phyloP scores from a whole-genome alignment of 2,797 vertebrate species.

The Pogoniulus pusillus region DNA sequence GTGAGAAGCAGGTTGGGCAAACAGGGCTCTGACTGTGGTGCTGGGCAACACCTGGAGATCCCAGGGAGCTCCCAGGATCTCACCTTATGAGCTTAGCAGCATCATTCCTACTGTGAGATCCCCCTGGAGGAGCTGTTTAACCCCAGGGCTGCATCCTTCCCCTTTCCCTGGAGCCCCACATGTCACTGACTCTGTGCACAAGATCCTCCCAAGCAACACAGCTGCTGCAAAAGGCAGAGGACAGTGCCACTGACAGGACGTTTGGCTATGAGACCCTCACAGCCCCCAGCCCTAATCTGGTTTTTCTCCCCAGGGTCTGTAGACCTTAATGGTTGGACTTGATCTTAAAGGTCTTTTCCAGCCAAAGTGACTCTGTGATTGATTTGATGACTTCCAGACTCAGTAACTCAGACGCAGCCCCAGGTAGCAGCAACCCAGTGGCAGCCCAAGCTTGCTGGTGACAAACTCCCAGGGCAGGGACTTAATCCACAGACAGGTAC shows the following conservation, averaged over 20 bases:
- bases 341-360: no score
- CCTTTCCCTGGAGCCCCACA: background rate
- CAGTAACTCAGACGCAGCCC: background rate
- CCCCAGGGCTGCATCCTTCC: background rate
- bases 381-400: no score
- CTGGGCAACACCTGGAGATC: background rate
- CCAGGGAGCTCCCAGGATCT: no score
- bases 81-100: background rate
- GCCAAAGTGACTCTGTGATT: no score
- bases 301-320: background rate
- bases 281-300: background rate
- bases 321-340: background rate
- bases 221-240: background rate
- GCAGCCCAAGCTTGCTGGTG: background rate
- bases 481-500: background rate
- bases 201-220: background rate
- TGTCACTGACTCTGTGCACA: background rate
- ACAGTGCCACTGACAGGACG: background rate
- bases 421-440: rapidly evolving
- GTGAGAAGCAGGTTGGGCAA: background rate
- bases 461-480: background rate
- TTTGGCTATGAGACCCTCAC: rapidly evolving
- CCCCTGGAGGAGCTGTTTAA: background rate
- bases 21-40: background rate
- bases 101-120: background rate